A percentile compares a stretch with the other conserved stretches of the same genome.
phyloP scores from a whole-genome alignment of 2,888 invertebrate genomes.

The Cataglyphis rosenhaueri region DNA sequence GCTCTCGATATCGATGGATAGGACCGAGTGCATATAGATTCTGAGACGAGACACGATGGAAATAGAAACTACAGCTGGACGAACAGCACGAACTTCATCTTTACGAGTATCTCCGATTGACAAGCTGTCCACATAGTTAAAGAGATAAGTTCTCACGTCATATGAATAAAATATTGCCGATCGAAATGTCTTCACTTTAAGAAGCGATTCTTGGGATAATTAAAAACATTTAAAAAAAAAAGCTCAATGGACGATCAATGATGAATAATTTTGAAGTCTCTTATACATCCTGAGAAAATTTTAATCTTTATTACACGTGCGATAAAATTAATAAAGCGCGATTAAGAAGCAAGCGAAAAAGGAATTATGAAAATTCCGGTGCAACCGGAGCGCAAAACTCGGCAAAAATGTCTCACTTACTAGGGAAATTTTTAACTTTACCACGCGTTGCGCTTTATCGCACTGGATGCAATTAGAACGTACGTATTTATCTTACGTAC shows the following conservation, averaged over 20 bases:
- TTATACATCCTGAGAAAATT: background rate
- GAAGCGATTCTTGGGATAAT: constrained; percentile 3
- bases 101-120: constrained; percentile 26
- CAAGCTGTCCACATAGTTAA: background rate
- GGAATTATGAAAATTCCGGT: constrained; percentile 12
- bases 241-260: background rate
- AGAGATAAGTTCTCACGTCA: constrained; percentile 1
- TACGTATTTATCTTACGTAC: constrained; percentile 59
- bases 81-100: constrained; percentile 47
- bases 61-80: constrained; percentile 65
- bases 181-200: background rate
- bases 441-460: constrained; percentile 32
- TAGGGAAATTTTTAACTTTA: constrained; percentile 34
- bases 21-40: constrained; percentile 43
- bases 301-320: background rate
- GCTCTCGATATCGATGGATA: constrained; percentile 66
- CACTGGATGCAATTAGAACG: constrained; percentile 57
- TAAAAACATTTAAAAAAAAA: background rate
- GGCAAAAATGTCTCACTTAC: constrained; percentile 30
- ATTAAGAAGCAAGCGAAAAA: background rate
- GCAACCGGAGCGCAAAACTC: background rate
- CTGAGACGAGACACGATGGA: constrained; percentile 52
- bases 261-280: background rate
- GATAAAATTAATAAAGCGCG: background rate
- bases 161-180: constrained; percentile 2